A percentile compares a stretch with the other conserved stretches of the same genome.
phyloP scores from a whole-genome alignment of 2,888 invertebrate genomes.

The Drosophila mercatorum region DNA sequence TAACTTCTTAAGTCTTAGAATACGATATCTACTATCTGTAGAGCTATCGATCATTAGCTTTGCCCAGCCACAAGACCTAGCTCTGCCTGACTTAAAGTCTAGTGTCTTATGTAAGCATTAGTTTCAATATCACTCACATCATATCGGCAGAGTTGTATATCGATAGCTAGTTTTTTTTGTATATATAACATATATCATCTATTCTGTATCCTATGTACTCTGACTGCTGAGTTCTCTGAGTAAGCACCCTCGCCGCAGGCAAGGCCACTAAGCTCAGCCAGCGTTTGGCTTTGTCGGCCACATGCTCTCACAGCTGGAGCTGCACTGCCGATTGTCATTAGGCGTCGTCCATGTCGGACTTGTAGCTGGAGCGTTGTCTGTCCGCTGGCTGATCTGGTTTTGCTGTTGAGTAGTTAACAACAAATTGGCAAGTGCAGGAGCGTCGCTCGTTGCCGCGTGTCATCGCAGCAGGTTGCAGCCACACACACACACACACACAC shows the following conservation, averaged over 20 bases:
- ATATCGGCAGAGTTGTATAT: too few species aligned
- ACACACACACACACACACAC: not conserved
- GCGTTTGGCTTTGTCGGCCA: conserved; percentile 37
- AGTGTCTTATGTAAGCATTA: too few species aligned
- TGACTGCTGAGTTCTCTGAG: not conserved
- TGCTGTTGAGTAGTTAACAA: conserved; percentile 64
- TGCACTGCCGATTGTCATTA: conserved; percentile 33
- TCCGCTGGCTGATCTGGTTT: conserved; percentile 40
- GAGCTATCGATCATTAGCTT: too few species aligned
- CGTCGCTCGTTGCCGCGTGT: conserved; percentile 58
- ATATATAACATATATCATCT: not conserved
- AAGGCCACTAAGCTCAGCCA: conserved; percentile 17
- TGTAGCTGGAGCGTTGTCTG: conserved; percentile 4
- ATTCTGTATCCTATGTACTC: not conserved
- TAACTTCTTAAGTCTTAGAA: too few species aligned
- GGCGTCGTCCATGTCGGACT: conserved; percentile 10
- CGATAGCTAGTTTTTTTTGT: too few species aligned
- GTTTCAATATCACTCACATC: too few species aligned
- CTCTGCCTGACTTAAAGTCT: too few species aligned
- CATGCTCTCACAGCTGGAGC: conserved; percentile 37
- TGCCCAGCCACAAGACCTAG: too few species aligned
- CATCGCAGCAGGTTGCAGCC: conserved; percentile 67
- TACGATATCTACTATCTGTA: too few species aligned
- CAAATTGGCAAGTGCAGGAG: conserved; percentile 75
- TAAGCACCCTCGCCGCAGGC: not conserved